Conservation (phyloP, 35 echinoderm and acorn worm genomes). For the Amphiura filiformis region DNA sequence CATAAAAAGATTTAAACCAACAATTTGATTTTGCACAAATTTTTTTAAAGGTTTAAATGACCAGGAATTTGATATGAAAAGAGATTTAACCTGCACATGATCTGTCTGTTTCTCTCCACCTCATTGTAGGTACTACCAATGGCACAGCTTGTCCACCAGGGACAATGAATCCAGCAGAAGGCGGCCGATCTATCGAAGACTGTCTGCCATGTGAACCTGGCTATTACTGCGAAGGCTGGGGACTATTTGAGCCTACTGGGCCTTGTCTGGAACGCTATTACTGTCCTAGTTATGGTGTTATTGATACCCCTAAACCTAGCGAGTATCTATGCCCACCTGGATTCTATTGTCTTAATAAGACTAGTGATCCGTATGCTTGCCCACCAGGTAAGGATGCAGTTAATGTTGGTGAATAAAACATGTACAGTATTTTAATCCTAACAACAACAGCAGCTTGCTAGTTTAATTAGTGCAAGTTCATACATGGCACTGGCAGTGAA, state of each 20-base stretch:
- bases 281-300: conserved; percentile 80
- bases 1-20: too few species aligned
- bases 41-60: too few species aligned
- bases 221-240: conserved; percentile 60
- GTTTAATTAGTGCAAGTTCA: too few species aligned
- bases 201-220: conserved; percentile 73
- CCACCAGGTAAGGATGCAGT: conserved; percentile 85
- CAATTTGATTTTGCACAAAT: too few species aligned
- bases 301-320: conserved; percentile 45
- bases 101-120: too few species aligned
- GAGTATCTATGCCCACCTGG: conserved; percentile 82
- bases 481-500: too few species aligned
- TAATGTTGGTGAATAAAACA: neutral
- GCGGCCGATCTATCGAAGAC: conserved; percentile 41
- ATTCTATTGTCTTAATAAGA: conserved; percentile 71
- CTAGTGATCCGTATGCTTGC: conserved; percentile 64
- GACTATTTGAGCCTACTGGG: conserved; percentile 49
- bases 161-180: conserved; percentile 67
- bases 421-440: too few species aligned
- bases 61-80: too few species aligned
- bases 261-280: conserved; percentile 66
- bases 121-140: conserved; percentile 47
- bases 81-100: too few species aligned
- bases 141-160: conserved; percentile 73
- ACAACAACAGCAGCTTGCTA: too few species aligned